Evolutionary conservation across 2,888 invertebrate species (phyloP), one percentile per base, ranked within the genome.

Genomic region (Seira sanloemensis): DNA sequence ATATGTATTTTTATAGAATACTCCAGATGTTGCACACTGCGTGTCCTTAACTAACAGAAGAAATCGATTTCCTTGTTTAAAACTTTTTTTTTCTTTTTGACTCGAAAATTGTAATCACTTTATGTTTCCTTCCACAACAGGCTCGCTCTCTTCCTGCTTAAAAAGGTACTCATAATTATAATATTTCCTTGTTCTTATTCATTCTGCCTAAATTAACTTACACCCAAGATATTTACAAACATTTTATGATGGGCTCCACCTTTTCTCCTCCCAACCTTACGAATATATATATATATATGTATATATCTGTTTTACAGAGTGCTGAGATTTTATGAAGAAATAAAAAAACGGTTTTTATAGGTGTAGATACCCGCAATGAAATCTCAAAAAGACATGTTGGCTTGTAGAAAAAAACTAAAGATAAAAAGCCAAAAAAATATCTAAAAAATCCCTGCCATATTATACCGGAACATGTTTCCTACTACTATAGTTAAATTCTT

Each of bases 351-450:
- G 62, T 23, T 65, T 19, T 26, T 21, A 58, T 74, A 18, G 5
- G 54, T 37, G 26, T 73, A 65, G 24, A 75, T 85, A 85, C 85
- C 85, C 85, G 85, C 85, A 85, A 85, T 85, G 67, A 85, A 85
- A 85, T 85, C 85, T 85, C 85, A 80, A 78, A 80, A 67, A 50
- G 73, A 79, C 67, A 73, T 46, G 65, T 37, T 27, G 5, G 12
- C 19, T 19, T 18, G 19, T 18, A 62, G 46, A 46, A 46, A 46
- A 12, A 12, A 46, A 12, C 46, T 62, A 65, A 65, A 65, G 16
- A 9, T 54, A 18, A 21, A 18, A 65, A 65, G 24, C n/a, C 2
- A 21, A 21, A 68, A 19, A 68, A 27, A 68, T 16, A 77, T 23
- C 66, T 66, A 19, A 78, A 46, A 74, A 80, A 67, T 73, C 67